Evolutionary conservation across 2,797 vertebrate species (phyloP).

Genomic region (Dipus sagitta): DNA sequence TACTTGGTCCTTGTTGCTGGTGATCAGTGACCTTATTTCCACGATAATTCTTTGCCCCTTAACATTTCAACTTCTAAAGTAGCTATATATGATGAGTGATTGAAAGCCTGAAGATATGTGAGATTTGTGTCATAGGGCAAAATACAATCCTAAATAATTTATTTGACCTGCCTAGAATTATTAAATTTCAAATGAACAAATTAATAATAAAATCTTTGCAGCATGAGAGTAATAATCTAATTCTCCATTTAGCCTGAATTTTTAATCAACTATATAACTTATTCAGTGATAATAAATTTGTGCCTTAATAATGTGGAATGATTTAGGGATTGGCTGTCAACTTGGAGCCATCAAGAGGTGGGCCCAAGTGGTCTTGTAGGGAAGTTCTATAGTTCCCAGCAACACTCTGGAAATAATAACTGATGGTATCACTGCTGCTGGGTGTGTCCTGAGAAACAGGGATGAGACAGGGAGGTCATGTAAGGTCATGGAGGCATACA

Average conservation of each 20-base stretch:
- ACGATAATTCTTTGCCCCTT: slow-evolving; percentile 20
- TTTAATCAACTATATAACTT: slow-evolving; percentile 77
- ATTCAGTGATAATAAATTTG: slow-evolving; percentile 74
- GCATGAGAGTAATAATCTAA: slow-evolving; percentile 70
- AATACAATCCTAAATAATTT: slow-evolving; percentile 78
- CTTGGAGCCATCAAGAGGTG: slow-evolving; percentile 61
- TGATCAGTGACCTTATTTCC: slow-evolving; percentile 7
- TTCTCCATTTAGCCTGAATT: slow-evolving; percentile 72
- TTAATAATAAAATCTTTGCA: slow-evolving; percentile 77
- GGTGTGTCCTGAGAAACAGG: background rate
- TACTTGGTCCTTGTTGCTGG: slow-evolving; percentile 6
- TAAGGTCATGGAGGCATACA: background rate
- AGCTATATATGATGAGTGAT: slow-evolving; percentile 54
- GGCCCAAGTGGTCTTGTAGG: slow-evolving; percentile 6
- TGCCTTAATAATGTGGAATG: slow-evolving; percentile 71
- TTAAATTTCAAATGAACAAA: slow-evolving; percentile 80
- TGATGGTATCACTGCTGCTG: background rate
- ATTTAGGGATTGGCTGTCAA: slow-evolving; percentile 71
- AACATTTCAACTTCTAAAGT: slow-evolving; percentile 45
- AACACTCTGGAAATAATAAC: slow-evolving; percentile 37
- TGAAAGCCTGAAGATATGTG: slow-evolving; percentile 54
- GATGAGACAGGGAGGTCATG: background rate
- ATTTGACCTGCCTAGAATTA: slow-evolving; percentile 75
- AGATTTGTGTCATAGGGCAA: slow-evolving; percentile 64
- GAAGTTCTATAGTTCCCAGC: slow-evolving; percentile 55